phyloP scores from a whole-genome alignment of 2,113 vertebrate species.

The Stegastes partitus region DNA sequence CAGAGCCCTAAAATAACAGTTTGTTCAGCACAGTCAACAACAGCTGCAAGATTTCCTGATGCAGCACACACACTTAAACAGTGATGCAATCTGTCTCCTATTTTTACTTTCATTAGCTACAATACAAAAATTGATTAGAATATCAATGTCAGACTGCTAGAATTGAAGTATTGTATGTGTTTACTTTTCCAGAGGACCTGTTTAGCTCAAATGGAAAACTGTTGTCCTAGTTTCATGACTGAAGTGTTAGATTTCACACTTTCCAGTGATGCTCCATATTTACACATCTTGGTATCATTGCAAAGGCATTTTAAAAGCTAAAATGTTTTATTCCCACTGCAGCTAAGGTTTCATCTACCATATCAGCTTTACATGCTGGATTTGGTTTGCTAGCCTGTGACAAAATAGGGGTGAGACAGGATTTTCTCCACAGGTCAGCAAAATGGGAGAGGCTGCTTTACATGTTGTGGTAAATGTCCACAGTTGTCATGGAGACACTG shows the following conservation, averaged over 20 bases:
- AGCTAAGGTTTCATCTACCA: not conserved
- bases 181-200: not conserved
- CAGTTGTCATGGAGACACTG: conserved; percentile 45
- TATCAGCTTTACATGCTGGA: not conserved
- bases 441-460: conserved; percentile 59
- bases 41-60: conserved; percentile 16
- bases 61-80: not conserved
- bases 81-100: not conserved
- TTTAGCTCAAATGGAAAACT: not conserved
- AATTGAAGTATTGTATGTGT: not conserved
- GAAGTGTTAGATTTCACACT: conserved; percentile 27
- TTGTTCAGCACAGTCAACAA: conserved; percentile 41
- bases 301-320: conserved; percentile 5
- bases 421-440: conserved; percentile 46
- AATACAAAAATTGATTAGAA: not conserved
- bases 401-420: conserved; percentile 8
- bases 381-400: not conserved
- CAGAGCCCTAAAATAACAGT: conserved; percentile 54
- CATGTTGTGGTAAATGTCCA: conserved; percentile 59
- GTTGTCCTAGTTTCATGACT: not conserved
- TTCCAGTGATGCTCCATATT: conserved; percentile 18
- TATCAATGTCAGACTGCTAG: not conserved
- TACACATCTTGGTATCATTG: conserved; percentile 1
- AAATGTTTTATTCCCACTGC: conserved; percentile 1
- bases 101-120: not conserved